Base-by-base conservation (phyloP, 1,140 invertebrate species). In the Lepidurus couesii region DNA sequence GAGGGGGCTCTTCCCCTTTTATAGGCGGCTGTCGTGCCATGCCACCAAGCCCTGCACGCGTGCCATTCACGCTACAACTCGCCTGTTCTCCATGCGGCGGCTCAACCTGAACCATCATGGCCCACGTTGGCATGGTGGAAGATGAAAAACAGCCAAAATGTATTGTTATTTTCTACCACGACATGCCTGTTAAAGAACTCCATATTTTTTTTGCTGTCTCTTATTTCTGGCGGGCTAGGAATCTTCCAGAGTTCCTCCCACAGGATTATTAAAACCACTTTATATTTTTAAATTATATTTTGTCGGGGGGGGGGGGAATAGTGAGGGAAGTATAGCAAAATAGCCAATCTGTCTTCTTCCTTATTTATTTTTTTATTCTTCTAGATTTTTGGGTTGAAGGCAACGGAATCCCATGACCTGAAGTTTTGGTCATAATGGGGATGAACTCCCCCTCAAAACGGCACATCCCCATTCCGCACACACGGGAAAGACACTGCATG, bases 31-130 rank as follows among this genome's bases (percentile, higher is more conserved):
- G 21, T 65, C 53, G 53, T 65, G 53, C 53, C 53, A 21, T 21
- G 53, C 53, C 53, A 65, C 16, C 53, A 3, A 10, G n/a, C 53
- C 21, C 21, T 7, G 53, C 53, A 65, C 53, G 53, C 53, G 53
- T 65, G 53, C 53, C 53, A 65, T 65, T 65, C 53, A 65, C 53
- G 53, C 53, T 65, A 65, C 53, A 65, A 65, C 53, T 65, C 53
- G 16, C 21, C 53, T 10, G 34, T 65, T 5, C 21, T 65, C 53
- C 53, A 65, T 65, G 13, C 8, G 53, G 53, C 53, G 21, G n/a
- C 53, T 65, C 16, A 65, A 21, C 13, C 53, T 65, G 9, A 65
- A 7, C 13, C 53, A 21, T 21, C 6, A 65, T 65, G 21, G 53
- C 53, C 21, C 6, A 13, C 53, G 53, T 65, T 65, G 16, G 53